These are phyloP conservation scores for Bostrychus sinensis DNA, from an alignment of 2,113 vertebrate genomes.

Conservation along the genomic window DNA sequence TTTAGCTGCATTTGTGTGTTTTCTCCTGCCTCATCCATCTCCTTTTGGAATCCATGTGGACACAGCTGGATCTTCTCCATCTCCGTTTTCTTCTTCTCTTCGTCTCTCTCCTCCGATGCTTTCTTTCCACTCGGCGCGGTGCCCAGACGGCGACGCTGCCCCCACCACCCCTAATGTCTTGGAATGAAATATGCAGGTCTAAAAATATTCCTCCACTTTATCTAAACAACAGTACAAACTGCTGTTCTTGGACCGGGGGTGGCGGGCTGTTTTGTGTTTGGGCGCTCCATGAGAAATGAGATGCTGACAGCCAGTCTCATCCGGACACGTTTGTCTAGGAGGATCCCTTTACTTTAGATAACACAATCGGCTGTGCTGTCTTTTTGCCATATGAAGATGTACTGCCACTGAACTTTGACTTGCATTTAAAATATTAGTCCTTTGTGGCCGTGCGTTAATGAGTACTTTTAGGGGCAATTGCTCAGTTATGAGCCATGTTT, in stretches of 20 bases:
- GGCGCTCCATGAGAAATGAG: conserved; percentile 57
- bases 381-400: not conserved
- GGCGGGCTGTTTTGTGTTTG: conserved; percentile 36
- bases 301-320: conserved; percentile 48
- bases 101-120: conserved; percentile 56
- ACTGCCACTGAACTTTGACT: not conserved
- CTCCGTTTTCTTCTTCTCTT: conserved; percentile 30
- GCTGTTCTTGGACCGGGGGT: conserved; percentile 71
- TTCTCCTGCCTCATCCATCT: conserved; percentile 45
- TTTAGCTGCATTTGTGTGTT: conserved; percentile 43
- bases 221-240: conserved; percentile 71
- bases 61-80: conserved; percentile 69
- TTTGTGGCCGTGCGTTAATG: too few relatives aligned
- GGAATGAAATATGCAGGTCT: conserved; percentile 75
- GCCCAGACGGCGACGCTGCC: conserved; percentile 71
- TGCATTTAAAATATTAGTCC: too few relatives aligned
- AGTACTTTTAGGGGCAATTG: too few relatives aligned
- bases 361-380: conserved; percentile 23
- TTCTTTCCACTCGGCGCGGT: conserved; percentile 73
- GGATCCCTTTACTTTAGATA: conserved; percentile 36
- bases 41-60: conserved; percentile 53
- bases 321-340: conserved; percentile 45
- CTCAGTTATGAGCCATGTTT: too few relatives aligned
- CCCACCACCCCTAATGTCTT: conserved; percentile 52
- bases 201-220: conserved; percentile 80